Conservation (phyloP, 2,113 vertebrate species). For the Passer domesticus region DNA sequence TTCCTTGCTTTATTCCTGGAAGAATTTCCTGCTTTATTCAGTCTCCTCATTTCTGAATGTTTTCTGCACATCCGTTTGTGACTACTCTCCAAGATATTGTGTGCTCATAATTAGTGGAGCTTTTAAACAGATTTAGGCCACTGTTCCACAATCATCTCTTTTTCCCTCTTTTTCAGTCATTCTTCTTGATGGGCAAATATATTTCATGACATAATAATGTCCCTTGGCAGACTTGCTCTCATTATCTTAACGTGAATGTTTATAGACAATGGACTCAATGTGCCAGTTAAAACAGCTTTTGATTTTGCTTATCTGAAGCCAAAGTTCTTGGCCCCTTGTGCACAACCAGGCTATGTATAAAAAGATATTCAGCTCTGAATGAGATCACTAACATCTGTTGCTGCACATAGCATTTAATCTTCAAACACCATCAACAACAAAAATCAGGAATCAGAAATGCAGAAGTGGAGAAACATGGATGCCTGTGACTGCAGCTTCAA, state of each 20-base stretch:
- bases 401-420: constrained; percentile 36
- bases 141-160: background rate
- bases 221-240: constrained; percentile 7
- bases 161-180: background rate
- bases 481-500: background rate
- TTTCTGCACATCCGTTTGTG: background rate
- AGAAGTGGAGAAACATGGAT: background rate
- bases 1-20: constrained; percentile 8
- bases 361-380: constrained; percentile 43
- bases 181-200: constrained; percentile 8
- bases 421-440: background rate
- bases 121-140: constrained; percentile 1
- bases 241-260: constrained; percentile 33
- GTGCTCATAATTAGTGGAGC: constrained; percentile 3
- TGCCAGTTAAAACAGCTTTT: constrained; percentile 53
- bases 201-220: background rate
- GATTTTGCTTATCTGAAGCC: constrained; percentile 55
- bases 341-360: constrained; percentile 38
- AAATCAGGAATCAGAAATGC: background rate
- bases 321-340: constrained; percentile 40
- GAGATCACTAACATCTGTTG: constrained; percentile 59
- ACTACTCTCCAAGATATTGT: background rate
- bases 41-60: constrained; percentile 1
- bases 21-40: background rate
- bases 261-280: constrained; percentile 25